phyloP scores from a whole-genome alignment of 1,140 invertebrate genomes.

The Hypothenemus hampei region DNA sequence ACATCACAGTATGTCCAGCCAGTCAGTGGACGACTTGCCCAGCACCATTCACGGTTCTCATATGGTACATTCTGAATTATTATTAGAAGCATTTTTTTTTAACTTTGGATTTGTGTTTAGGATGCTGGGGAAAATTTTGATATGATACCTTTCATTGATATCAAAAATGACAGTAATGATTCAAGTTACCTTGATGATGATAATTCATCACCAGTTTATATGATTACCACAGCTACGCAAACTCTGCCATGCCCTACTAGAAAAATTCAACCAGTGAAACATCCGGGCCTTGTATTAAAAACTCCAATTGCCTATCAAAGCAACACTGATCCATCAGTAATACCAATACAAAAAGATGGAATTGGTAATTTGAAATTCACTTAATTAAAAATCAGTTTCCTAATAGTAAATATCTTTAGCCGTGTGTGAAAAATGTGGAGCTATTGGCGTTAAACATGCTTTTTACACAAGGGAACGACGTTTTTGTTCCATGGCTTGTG shows the following conservation, averaged over 20 bases:
- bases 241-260: conserved; percentile 51
- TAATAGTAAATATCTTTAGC: conserved; percentile 50
- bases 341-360: conserved; percentile 76
- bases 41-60: conserved; percentile 50
- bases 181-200: conserved; percentile 43
- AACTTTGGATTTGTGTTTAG: conserved; percentile 10
- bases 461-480: conserved; percentile 82
- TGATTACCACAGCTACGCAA: conserved; percentile 54
- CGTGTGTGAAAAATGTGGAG: conserved; percentile 84
- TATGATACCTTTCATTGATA: conserved; percentile 42
- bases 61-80: no score
- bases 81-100: no score
- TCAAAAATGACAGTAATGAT: conserved; percentile 44
- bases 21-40: conserved; percentile 55
- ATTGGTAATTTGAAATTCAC: conserved; percentile 59
- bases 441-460: conserved; percentile 82
- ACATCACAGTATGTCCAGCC: conserved; percentile 45
- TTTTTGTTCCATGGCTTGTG: conserved; percentile 74
- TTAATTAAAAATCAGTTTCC: neutral
- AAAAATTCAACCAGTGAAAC: conserved; percentile 71
- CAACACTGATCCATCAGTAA: conserved; percentile 70
- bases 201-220: conserved; percentile 46
- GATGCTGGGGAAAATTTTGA: conserved; percentile 42
- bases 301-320: conserved; percentile 76
- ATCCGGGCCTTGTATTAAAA: conserved; percentile 69